Evolutionary conservation across 2,888 invertebrate species (phyloP).

Genomic region (Sarcophaga caerulescens): DNA sequence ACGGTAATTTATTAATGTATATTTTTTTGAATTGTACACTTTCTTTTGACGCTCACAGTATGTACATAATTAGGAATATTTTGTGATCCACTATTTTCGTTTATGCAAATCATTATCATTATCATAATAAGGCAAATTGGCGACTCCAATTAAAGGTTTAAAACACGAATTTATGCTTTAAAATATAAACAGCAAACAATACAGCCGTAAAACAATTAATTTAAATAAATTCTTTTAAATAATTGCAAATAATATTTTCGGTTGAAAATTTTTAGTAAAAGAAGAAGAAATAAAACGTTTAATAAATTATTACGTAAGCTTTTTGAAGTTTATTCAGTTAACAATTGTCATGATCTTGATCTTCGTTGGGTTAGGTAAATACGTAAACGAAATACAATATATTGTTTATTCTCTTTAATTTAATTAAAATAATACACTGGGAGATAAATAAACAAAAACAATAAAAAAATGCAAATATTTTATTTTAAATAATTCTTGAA

Average conservation of each 20-base stretch:
- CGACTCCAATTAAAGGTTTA: not conserved
- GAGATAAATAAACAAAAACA: not conserved
- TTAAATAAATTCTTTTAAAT: too few relatives aligned
- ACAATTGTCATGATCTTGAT: slow-evolving; percentile 58
- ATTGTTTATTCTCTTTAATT: too few relatives aligned
- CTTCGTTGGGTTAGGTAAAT: slow-evolving; percentile 40
- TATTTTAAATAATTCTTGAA: not conserved
- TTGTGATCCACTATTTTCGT: not conserved
- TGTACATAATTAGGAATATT: not conserved
- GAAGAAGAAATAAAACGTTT: not conserved
- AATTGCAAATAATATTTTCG: not conserved
- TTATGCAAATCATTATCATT: not conserved
- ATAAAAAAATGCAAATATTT: not conserved
- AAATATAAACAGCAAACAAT: too few relatives aligned
- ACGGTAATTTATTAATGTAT: too few relatives aligned
- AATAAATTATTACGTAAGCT: slow-evolving; percentile 43
- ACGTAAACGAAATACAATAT: not conserved
- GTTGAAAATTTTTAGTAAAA: not conserved
- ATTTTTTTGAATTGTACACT: too few relatives aligned
- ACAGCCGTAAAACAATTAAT: too few relatives aligned
- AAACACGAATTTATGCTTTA: not conserved
- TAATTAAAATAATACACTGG: too few relatives aligned
- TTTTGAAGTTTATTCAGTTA: slow-evolving; percentile 30
- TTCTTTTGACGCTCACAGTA: too few relatives aligned
- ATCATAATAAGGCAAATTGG: not conserved